Percentiles rank a stretch among this genome's conserved stretches.
Conservation (phyloP, 2,797 vertebrate genomes). For the Pagetopsis macropterus region DNA sequence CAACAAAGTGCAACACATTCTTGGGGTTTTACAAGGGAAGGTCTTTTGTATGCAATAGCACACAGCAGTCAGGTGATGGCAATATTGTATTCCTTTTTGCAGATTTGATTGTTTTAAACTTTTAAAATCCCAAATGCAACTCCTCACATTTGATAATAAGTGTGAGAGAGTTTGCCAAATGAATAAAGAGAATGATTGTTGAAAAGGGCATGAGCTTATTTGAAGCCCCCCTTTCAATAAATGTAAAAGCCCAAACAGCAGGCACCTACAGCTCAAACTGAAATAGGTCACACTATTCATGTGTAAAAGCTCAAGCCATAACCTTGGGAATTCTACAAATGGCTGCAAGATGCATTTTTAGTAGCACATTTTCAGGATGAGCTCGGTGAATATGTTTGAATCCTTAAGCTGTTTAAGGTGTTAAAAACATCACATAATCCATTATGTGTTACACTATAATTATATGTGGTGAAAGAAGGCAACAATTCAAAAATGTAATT, state of each 20-base stretch:
- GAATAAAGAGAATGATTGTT: conserved; percentile 36
- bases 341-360: conserved; percentile 23
- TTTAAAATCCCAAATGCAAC: conserved; percentile 30
- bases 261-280: conserved; percentile 41
- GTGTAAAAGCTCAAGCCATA: conserved; percentile 42
- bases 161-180: conserved; percentile 18
- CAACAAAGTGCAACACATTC: neutral
- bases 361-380: conserved; percentile 14
- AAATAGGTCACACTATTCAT: conserved; percentile 56
- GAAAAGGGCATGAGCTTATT: conserved; percentile 38
- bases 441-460: neutral
- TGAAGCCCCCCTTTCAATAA: conserved; percentile 19
- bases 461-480: neutral
- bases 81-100: conserved; percentile 74
- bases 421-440: neutral
- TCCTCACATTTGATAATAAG: conserved; percentile 32
- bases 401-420: conserved; percentile 1
- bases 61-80: conserved; percentile 75
- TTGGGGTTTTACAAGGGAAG: neutral
- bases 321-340: conserved; percentile 37
- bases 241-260: conserved; percentile 13
- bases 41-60: conserved; percentile 64
- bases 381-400: conserved; percentile 20
- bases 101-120: conserved; percentile 36
- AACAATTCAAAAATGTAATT: neutral